These are phyloP conservation scores for Scaptomyza reducta DNA, from an alignment of 2,888 invertebrate species.

Conservation along the genomic window DNA sequence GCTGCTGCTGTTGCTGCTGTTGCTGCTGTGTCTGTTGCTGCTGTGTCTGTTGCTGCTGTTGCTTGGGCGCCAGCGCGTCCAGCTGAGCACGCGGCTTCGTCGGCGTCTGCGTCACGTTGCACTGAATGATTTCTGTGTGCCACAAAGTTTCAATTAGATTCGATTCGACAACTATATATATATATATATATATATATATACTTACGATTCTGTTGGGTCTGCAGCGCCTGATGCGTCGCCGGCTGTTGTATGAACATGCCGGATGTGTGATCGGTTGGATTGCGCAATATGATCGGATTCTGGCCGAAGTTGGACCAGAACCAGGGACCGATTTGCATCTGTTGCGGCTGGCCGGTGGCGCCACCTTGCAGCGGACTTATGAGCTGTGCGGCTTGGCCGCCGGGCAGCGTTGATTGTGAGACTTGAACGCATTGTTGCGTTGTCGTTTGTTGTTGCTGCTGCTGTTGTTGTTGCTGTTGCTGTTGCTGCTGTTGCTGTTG, in stretches of 20 bases:
- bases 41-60: conserved; percentile 75
- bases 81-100: conserved; percentile 85
- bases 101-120: conserved; percentile 82
- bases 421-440: conserved; percentile 90
- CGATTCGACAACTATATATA: too few species aligned
- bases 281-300: conserved; percentile 90
- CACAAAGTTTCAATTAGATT: not conserved
- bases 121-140: conserved; percentile 80
- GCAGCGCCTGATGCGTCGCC: conserved; percentile 85
- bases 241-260: conserved; percentile 93
- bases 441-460: conserved; percentile 83
- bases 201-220: conserved; percentile 87
- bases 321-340: conserved; percentile 93
- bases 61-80: conserved; percentile 84
- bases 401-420: conserved; percentile 88
- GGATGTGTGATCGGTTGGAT: conserved; percentile 89
- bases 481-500: conserved; percentile 6
- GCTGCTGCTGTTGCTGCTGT: conserved; percentile 59
- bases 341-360: conserved; percentile 86
- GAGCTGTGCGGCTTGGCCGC: conserved; percentile 87
- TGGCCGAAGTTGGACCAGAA: conserved; percentile 90
- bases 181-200: too few species aligned
- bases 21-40: conserved; percentile 64
- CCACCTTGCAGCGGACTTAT: conserved; percentile 89
- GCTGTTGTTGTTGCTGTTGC: conserved; percentile 23